A percentile compares a stretch with the other conserved stretches of the same genome.
phyloP scores from a whole-genome alignment of 2,113 vertebrate species.

The Oreochromis spilurus region DNA sequence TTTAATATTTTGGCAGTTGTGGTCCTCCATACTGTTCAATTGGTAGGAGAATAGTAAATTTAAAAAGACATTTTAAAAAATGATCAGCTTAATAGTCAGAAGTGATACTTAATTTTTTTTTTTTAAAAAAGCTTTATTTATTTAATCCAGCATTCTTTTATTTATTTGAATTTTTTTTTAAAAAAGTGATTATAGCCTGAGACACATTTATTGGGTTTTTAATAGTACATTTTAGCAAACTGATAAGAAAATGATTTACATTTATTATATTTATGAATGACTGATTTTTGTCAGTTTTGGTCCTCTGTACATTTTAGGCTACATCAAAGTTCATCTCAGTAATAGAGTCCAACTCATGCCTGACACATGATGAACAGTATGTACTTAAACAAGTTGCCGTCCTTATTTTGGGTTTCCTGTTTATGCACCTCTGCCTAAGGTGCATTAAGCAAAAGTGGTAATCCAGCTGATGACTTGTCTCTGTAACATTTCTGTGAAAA shows the following conservation, averaged over 20 bases:
- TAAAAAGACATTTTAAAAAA: rapidly evolving
- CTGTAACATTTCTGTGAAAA: neutral
- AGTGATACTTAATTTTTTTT: neutral
- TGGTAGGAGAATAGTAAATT: neutral
- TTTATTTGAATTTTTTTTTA: neutral
- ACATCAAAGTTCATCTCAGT: neutral
- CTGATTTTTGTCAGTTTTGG: neutral
- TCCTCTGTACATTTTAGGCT: neutral
- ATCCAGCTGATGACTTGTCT: neutral
- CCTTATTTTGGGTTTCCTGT: neutral
- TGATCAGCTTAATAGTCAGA: neutral
- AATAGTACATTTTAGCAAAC: neutral
- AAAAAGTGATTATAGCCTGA: neutral
- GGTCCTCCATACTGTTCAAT: neutral
- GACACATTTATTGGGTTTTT: neutral
- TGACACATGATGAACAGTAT: neutral
- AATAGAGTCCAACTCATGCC: neutral
- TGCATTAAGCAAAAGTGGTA: neutral
- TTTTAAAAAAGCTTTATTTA: neutral
- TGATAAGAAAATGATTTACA: neutral
- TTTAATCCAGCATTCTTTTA: neutral
- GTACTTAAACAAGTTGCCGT: neutral
- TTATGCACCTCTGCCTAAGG: neutral
- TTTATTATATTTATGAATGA: neutral
- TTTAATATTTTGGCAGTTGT: neutral